A percentile compares a stretch with the other conserved stretches of the same genome.
These are phyloP conservation scores for Carassius gibelio DNA, from an alignment of 2,113 vertebrate species.

Conservation along the genomic window DNA sequence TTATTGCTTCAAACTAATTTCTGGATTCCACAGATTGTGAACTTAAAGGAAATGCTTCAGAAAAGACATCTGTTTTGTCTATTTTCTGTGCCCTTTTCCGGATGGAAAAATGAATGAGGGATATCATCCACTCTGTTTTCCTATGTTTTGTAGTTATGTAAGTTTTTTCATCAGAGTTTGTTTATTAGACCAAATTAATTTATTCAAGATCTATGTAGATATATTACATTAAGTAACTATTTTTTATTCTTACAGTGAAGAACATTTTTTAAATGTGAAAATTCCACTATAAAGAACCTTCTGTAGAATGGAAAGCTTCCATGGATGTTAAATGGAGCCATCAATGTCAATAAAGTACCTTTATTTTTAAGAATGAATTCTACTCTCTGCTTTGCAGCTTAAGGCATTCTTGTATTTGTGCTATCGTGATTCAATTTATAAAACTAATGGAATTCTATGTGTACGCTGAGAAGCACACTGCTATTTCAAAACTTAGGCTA, in stretches of 20 bases:
- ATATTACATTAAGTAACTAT: neutral
- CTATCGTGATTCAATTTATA: neutral
- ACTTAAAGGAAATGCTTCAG: neutral
- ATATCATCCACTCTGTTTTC: conserved; percentile 16
- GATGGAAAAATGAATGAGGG: conserved; percentile 2
- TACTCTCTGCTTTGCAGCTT: no score
- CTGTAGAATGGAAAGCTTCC: no score
- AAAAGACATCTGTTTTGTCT: conserved; percentile 27
- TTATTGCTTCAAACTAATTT: neutral
- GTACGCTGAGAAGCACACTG: neutral
- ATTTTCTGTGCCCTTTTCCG: conserved; percentile 22
- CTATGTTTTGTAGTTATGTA: neutral
- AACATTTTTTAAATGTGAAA: no score
- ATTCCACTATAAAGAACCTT: no score
- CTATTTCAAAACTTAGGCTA: neutral
- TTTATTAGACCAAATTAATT: neutral
- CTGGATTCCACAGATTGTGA: neutral
- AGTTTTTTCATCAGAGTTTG: neutral
- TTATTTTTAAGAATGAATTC: no score
- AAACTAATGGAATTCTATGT: no score
- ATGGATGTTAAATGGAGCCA: no score
- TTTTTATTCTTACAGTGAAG: no score
- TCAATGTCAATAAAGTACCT: no score
- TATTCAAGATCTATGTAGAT: neutral
- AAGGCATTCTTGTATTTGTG: conserved; percentile 6